phyloP scores from a whole-genome alignment of 2,113 vertebrate species.

The Arothron firmamentum region DNA sequence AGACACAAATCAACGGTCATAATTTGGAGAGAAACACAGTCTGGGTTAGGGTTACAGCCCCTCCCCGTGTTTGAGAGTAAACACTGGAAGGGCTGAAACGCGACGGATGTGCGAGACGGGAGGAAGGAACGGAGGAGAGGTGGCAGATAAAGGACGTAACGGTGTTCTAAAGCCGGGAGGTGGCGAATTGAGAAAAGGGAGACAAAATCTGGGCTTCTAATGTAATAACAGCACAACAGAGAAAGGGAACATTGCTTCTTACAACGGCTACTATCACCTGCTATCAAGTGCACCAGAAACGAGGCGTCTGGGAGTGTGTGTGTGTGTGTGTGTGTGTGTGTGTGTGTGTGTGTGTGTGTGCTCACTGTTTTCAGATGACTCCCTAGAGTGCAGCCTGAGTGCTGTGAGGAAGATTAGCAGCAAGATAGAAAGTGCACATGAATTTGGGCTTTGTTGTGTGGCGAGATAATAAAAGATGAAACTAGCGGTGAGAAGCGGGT shows the following conservation, averaged over 20 bases:
- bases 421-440: slow-evolving; percentile 61
- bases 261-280: slow-evolving; percentile 62
- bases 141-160: slow-evolving; percentile 11
- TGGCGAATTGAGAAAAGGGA: slow-evolving; percentile 13
- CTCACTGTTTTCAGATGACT: slow-evolving; percentile 55
- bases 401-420: slow-evolving; percentile 66
- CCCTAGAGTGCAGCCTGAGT: slow-evolving; percentile 59
- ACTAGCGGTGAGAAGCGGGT: slow-evolving; percentile 46
- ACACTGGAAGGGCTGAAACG: slow-evolving; percentile 61
- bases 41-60: slow-evolving; percentile 65
- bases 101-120: slow-evolving; percentile 25
- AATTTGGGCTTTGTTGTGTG: slow-evolving; percentile 66
- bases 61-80: slow-evolving; percentile 63
- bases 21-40: slow-evolving; percentile 67
- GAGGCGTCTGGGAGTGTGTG: slow-evolving; percentile 20
- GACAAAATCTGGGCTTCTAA: slow-evolving; percentile 60
- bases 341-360: slow-evolving; percentile 5
- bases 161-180: slow-evolving; percentile 19
- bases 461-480: slow-evolving; percentile 64
- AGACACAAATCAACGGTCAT: slow-evolving; percentile 77
- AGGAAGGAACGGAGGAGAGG: slow-evolving; percentile 21
- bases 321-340: slow-evolving; percentile 24
- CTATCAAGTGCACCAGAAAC: slow-evolving; percentile 58
- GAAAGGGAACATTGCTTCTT: slow-evolving; percentile 57
- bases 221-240: slow-evolving; percentile 64